Conservation (phyloP, 2,113 vertebrate species). For the Notothenia coriiceps region DNA sequence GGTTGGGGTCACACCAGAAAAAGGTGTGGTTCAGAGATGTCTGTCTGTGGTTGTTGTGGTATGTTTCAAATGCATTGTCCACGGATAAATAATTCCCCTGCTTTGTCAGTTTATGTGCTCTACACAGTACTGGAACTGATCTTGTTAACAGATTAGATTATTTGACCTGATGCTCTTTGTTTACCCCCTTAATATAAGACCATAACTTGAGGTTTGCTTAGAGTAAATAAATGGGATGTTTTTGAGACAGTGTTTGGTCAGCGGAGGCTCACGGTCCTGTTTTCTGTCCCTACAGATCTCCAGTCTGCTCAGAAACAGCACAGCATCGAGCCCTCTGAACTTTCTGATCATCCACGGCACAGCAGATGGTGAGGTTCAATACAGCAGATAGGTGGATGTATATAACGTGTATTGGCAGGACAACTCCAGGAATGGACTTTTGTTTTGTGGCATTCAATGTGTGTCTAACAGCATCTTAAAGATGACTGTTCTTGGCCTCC, state of each 20-base stretch:
- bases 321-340: constrained; percentile 37
- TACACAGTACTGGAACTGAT: background rate
- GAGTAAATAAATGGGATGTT: background rate
- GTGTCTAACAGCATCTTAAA: background rate
- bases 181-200: background rate
- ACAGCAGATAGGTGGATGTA: background rate
- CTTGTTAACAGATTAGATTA: background rate
- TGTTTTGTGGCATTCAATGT: background rate
- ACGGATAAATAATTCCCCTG: background rate
- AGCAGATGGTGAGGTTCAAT: constrained; percentile 74
- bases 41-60: too few species aligned
- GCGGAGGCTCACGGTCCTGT: background rate
- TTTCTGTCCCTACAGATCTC: constrained; percentile 71
- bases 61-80: background rate
- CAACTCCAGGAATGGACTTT: background rate
- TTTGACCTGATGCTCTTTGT: background rate
- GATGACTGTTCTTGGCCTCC: background rate
- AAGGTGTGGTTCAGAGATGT: background rate
- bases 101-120: background rate
- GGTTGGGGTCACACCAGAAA: background rate
- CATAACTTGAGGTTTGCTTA: background rate
- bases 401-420: background rate
- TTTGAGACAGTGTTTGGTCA: background rate
- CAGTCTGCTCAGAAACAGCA: constrained; percentile 71
- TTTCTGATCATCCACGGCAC: constrained; percentile 81